Percentiles rank a stretch among this genome's conserved stretches.
Conservation (phyloP, 2,888 invertebrate genomes). For the Blera fallax region DNA sequence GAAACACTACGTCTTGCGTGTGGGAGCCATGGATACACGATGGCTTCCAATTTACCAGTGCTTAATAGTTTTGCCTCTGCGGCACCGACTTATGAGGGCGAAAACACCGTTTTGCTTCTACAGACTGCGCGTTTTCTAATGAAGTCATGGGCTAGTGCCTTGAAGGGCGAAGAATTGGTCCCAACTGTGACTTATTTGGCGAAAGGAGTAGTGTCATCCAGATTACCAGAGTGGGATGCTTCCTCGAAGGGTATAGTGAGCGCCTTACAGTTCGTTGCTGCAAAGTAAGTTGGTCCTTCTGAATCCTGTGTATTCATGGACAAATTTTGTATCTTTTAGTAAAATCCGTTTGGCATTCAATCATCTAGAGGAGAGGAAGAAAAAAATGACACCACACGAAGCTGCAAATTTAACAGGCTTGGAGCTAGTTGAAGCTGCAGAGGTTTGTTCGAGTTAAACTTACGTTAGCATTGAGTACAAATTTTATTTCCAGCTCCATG, state of each 20-base stretch:
- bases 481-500: slow-evolving; percentile 86
- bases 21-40: slow-evolving; percentile 97
- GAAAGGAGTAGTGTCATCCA: slow-evolving; percentile 55
- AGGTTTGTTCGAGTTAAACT: slow-evolving; percentile 82
- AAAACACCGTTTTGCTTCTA: slow-evolving; percentile 95
- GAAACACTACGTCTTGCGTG: slow-evolving; percentile 93
- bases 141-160: slow-evolving; percentile 88
- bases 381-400: slow-evolving; percentile 87
- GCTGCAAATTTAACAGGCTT: slow-evolving; percentile 95
- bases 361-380: slow-evolving; percentile 88
- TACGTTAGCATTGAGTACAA: not conserved
- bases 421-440: slow-evolving; percentile 90
- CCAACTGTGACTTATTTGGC: slow-evolving; percentile 87
- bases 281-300: slow-evolving; percentile 78
- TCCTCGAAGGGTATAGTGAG: slow-evolving; percentile 79
- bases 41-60: slow-evolving; percentile 90
- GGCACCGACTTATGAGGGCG: slow-evolving; percentile 96
- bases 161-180: slow-evolving; percentile 84
- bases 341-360: slow-evolving; percentile 87
- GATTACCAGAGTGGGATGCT: slow-evolving; percentile 76
- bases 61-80: slow-evolving; percentile 91
- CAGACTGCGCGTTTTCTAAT: slow-evolving; percentile 93
- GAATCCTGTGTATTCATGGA: not conserved
- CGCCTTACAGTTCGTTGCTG: slow-evolving; percentile 82
- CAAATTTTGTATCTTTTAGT: slow-evolving; percentile 79